Conservation (phyloP, 1,140 invertebrate genomes). For the Lethrus apterus region DNA sequence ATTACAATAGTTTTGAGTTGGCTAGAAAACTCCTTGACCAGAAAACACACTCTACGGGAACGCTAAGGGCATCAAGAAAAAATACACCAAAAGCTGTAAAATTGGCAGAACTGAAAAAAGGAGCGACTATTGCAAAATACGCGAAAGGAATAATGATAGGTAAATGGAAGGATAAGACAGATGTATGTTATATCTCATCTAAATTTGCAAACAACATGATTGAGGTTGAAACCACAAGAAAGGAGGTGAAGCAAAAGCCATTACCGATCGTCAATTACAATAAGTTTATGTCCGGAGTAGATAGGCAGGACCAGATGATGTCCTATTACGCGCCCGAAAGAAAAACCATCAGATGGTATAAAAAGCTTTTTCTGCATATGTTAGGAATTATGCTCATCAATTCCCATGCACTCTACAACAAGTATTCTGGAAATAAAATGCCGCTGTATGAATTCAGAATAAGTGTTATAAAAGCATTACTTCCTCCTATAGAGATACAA, state of each 20-base stretch:
- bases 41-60: conserved; percentile 36
- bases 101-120: conserved; percentile 31
- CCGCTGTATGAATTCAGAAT: no score
- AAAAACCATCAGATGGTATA: conserved; percentile 26
- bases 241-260: conserved; percentile 23
- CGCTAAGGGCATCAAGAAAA: conserved; percentile 31
- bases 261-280: conserved; percentile 23
- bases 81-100: conserved; percentile 27
- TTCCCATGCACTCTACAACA: background rate
- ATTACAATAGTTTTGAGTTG: conserved; percentile 33
- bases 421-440: no score
- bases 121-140: conserved; percentile 32
- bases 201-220: conserved; percentile 26
- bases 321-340: conserved; percentile 20
- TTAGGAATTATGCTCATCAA: background rate
- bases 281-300: conserved; percentile 21
- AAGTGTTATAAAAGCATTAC: no score
- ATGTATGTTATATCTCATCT: conserved; percentile 31
- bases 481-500: no score
- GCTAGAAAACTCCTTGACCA: conserved; percentile 31
- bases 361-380: conserved; percentile 17
- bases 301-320: conserved; percentile 25
- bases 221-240: conserved; percentile 23
- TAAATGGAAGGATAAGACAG: conserved; percentile 36
- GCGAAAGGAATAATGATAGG: conserved; percentile 24